Conservation (phyloP, 2,888 invertebrate species). For the Tryphoninae sp. region DNA sequence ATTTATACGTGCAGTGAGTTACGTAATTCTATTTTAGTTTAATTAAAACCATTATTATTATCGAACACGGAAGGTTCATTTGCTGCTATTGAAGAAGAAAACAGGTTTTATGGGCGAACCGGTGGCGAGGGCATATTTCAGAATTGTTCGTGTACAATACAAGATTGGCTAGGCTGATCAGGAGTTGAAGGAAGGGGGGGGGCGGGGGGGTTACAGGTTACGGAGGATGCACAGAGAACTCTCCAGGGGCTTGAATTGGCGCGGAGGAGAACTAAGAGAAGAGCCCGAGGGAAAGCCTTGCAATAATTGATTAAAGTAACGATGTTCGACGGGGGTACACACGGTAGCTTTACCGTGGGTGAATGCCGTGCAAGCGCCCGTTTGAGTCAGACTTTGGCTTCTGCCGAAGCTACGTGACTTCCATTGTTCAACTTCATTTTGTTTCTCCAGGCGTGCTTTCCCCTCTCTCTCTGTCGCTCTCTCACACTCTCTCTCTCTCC, state of each 20-base stretch:
- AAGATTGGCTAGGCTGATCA: neutral
- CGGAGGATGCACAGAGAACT: neutral
- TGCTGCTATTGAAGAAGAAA: constrained; percentile 6
- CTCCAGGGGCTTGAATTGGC: constrained; percentile 23
- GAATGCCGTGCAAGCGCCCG: constrained; percentile 46
- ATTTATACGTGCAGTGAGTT: neutral
- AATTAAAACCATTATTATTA: neutral
- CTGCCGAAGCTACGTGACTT: constrained; percentile 64
- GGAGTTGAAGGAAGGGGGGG: neutral
- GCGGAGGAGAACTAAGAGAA: constrained; percentile 5
- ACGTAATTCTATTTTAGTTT: neutral
- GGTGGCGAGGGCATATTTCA: constrained; percentile 23
- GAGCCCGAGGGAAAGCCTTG: constrained; percentile 26
- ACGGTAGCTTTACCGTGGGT: constrained; percentile 47
- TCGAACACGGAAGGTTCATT: constrained; percentile 12
- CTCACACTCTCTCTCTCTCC: neutral
- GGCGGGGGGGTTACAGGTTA: constrained; percentile 3
- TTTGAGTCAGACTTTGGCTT: constrained; percentile 59
- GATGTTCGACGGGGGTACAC: constrained; percentile 59
- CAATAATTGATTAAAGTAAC: constrained; percentile 65
- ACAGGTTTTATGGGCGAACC: constrained; percentile 1
- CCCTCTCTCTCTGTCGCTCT: constrained; percentile 15
- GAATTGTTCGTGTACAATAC: constrained; percentile 30
- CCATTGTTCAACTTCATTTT: constrained; percentile 64
- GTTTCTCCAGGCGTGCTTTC: constrained; percentile 44